Evolutionary conservation across 1,140 invertebrate species (phyloP).

Genomic region (Araneus ventricosus): DNA sequence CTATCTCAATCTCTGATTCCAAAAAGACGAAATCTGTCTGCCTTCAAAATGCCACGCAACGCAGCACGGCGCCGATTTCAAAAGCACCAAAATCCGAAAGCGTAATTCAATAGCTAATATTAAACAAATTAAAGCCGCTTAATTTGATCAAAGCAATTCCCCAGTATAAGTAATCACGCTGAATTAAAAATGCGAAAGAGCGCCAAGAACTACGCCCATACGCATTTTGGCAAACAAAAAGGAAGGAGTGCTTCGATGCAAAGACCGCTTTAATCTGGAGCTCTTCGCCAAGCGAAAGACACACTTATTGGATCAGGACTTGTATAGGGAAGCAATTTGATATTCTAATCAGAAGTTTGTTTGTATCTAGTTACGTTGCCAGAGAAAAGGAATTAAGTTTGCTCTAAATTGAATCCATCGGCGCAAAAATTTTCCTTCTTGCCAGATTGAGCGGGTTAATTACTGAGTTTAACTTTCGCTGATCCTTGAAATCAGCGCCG

Average conservation of each 20-base stretch:
- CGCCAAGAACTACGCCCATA: not conserved
- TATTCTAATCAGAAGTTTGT: conserved; percentile 71
- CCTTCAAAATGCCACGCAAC: not conserved
- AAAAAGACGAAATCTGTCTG: conserved; percentile 31
- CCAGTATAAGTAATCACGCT: conserved; percentile 58
- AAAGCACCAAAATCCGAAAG: conserved; percentile 26
- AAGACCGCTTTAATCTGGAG: conserved; percentile 51
- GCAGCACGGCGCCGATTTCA: not conserved
- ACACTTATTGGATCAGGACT: conserved; percentile 63
- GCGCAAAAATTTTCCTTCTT: conserved; percentile 47
- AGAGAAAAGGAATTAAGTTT: conserved; percentile 59
- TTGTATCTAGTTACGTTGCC: conserved; percentile 65
- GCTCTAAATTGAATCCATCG: conserved; percentile 71
- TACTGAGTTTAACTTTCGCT: conserved; percentile 69
- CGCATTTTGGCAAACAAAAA: conserved; percentile 44
- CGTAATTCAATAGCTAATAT: conserved; percentile 48
- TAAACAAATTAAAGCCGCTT: conserved; percentile 65
- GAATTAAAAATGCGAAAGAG: conserved; percentile 61
- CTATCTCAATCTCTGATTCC: conserved; percentile 8
- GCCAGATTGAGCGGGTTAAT: conserved; percentile 73
- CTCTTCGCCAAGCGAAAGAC: not conserved
- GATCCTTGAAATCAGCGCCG: conserved; percentile 69
- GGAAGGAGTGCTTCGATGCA: not conserved
- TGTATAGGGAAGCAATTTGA: conserved; percentile 63
- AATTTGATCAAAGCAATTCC: conserved; percentile 63